phyloP scores from a whole-genome alignment of 1,140 invertebrate genomes.

The Drosophila ananassae region DNA sequence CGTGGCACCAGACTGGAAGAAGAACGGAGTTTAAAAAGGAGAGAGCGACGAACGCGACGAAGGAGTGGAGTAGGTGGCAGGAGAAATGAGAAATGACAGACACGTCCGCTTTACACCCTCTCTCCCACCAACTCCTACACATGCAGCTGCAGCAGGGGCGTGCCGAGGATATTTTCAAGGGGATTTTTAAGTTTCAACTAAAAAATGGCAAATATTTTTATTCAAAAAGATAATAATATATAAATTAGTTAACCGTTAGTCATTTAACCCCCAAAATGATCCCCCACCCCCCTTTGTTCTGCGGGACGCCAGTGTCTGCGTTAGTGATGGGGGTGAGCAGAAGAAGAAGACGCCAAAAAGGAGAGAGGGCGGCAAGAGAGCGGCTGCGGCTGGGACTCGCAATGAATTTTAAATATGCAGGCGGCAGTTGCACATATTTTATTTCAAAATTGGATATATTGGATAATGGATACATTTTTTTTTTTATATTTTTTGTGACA shows the following conservation, averaged over 20 bases:
- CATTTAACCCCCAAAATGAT: not conserved
- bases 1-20: slow-evolving; percentile 33
- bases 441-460: slow-evolving; percentile 33
- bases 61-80: slow-evolving; percentile 17
- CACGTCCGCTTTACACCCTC: slow-evolving; percentile 73
- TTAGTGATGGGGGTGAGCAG: slow-evolving; percentile 1
- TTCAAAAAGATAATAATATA: no score
- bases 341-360: not conserved
- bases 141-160: not conserved
- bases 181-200: not conserved
- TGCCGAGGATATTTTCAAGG: not conserved
- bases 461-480: slow-evolving; percentile 15
- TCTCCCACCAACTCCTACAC: slow-evolving; percentile 4
- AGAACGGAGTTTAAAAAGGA: slow-evolving; percentile 21
- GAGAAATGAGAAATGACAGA: slow-evolving; percentile 74
- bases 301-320: slow-evolving; percentile 2
- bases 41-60: slow-evolving; percentile 7
- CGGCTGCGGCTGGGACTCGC: slow-evolving; percentile 38
- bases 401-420: slow-evolving; percentile 65
- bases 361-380: not conserved
- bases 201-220: not conserved
- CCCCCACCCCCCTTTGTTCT: not conserved
- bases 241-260: not conserved
- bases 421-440: slow-evolving; percentile 29
- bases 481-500: slow-evolving; percentile 6